These are phyloP conservation scores for Aythya baeri DNA, from an alignment of 2,113 vertebrate species.

Conservation along the genomic window DNA sequence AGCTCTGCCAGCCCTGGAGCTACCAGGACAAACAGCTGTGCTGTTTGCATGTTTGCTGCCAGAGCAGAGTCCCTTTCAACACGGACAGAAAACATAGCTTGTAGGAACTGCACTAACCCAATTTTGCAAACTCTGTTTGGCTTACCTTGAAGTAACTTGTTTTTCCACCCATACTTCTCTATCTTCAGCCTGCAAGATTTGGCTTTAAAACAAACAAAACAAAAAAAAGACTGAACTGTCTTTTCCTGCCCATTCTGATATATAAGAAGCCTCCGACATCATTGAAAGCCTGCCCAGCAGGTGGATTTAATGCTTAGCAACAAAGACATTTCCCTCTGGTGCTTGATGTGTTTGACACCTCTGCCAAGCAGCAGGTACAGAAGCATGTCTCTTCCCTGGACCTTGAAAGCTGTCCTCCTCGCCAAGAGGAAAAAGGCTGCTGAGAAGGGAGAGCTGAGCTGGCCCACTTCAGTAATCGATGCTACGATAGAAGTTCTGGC, in stretches of 20 bases:
- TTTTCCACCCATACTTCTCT: not conserved
- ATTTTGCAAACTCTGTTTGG: not conserved
- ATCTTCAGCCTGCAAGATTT: too few relatives aligned
- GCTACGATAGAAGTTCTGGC: not conserved
- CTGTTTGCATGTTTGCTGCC: rapidly evolving
- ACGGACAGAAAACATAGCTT: rapidly evolving
- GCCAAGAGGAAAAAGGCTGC: not conserved
- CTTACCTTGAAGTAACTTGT: not conserved
- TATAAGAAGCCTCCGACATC: not conserved
- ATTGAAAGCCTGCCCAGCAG: not conserved
- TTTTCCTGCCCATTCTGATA: not conserved
- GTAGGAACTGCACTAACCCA: not conserved
- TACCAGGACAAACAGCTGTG: not conserved
- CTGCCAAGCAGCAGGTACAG: not conserved
- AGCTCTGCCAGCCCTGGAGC: not conserved
- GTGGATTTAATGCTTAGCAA: rapidly evolving
- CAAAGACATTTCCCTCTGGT: not conserved
- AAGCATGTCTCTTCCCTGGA: not conserved
- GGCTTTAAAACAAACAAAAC: not conserved
- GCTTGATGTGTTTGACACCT: not conserved
- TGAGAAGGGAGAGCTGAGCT: not conserved
- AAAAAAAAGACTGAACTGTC: not conserved
- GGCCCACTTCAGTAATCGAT: not conserved
- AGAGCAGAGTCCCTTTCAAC: not conserved
- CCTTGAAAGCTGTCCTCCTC: not conserved